Base-by-base conservation (phyloP, 2,113 vertebrate genomes). In the Lepus timidus region DNA sequence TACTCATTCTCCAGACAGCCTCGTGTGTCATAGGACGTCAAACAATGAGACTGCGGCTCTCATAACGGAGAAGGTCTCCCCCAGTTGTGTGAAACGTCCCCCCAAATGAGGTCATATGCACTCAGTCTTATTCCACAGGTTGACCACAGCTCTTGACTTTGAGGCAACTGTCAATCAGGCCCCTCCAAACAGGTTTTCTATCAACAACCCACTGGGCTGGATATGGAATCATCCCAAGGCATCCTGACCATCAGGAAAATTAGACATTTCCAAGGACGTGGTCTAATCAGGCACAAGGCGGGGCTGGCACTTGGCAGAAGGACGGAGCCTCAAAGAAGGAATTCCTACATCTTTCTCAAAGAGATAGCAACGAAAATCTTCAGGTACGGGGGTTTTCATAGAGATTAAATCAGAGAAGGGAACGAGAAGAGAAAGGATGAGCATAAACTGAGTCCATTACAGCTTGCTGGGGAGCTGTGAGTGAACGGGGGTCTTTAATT, bases 401-500 rank as follows among this genome's bases (percentile, higher is more conserved):
- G 14, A 33, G 12, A 64, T 33, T 1, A 65, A 65, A 64, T 11
- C 9, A 31, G 51, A 83, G 9, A 33, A 29, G 14, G 64, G 29
- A 61, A 6, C 11, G 36, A 81, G 55, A 19, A 13, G 31, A 73
- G 83, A 61, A 29, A 25, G 8, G n/a, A 14, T 25, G 9, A 16
- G 22, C 39, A 3, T 9, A 13, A 25, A 36, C 23, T 73, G 19
- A 67, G 33, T n/a, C 9, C 13, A 6, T 19, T 20, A 17, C 4
- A 22, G 14, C 27, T 4, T 19, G 74, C 11, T 13, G n/a, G 36
- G n/a, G 22, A 4, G 20, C 3, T 0, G 23, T 0, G 23, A 39
- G 20, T 20, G 1, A 58, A 27, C 1, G 1, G 2, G 19, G 3
- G 31, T 9, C 16, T 9, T 2, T 6, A 11, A 0, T 6, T 17